A percentile compares a stretch with the other conserved stretches of the same genome.
Evolutionary conservation across 1,140 invertebrate genomes (phyloP).

Genomic region (Odontomachus brunneus): DNA sequence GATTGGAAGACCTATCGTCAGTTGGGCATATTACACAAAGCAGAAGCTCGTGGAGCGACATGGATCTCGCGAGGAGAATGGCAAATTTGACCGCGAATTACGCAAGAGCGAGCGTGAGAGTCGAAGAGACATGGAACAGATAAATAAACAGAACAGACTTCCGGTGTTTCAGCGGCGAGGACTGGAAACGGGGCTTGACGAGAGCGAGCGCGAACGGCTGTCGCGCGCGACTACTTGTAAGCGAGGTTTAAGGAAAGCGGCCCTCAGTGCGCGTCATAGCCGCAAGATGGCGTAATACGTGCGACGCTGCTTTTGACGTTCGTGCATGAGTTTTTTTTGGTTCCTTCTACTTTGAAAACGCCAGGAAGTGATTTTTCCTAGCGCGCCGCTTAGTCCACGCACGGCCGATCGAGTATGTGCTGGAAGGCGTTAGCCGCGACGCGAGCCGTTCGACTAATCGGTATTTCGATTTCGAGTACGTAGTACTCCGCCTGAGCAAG

Average conservation of each 20-base stretch:
- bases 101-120: no score
- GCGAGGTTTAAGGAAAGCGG: not conserved
- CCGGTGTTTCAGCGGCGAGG: no score
- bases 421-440: conserved; percentile 62
- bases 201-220: not conserved
- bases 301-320: conserved; percentile 82
- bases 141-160: not conserved
- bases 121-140: no score
- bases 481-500: conserved; percentile 71
- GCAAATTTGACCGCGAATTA: no score
- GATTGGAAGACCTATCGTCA: no score
- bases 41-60: no score
- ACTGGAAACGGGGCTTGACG: conserved; percentile 14
- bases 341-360: conserved; percentile 70
- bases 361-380: conserved; percentile 70
- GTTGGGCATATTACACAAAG: no score
- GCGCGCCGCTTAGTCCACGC: conserved; percentile 61
- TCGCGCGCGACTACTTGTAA: conserved; percentile 11
- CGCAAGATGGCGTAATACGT: conserved; percentile 78
- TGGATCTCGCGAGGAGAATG: no score
- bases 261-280: not conserved
- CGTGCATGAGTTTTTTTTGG: conserved; percentile 75
- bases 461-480: conserved; percentile 75
- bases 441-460: conserved; percentile 71
- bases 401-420: conserved; percentile 65